These are phyloP conservation scores for Lanistes nyassanus DNA, from an alignment of 1,140 invertebrate species.

Conservation along the genomic window DNA sequence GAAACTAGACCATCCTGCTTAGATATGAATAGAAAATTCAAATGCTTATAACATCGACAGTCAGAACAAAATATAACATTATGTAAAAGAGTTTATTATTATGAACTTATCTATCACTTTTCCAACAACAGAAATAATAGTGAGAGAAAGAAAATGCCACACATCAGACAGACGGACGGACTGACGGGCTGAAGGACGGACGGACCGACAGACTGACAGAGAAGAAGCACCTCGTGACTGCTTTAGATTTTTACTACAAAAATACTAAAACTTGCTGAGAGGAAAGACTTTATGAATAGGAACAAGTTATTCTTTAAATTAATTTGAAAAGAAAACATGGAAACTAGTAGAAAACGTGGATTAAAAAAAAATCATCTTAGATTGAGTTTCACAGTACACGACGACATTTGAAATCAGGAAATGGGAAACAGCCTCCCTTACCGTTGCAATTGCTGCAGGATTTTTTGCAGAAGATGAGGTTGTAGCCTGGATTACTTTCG, in stretches of 20 bases:
- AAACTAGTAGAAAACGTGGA: not conserved
- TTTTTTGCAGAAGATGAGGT: conserved; percentile 34
- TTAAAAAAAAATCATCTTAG: not conserved
- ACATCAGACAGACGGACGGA: too few relatives aligned
- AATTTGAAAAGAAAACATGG: not conserved
- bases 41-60: not conserved
- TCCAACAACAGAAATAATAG: not conserved
- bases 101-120: not conserved
- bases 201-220: too few relatives aligned
- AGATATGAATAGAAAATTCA: not conserved
- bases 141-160: not conserved
- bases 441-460: conserved; percentile 44
- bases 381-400: not conserved
- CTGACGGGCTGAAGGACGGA: too few relatives aligned
- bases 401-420: too few relatives aligned
- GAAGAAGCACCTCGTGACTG: too few relatives aligned
- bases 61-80: not conserved
- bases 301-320: too few relatives aligned
- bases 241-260: too few relatives aligned
- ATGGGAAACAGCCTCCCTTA: conserved; percentile 13
- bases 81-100: not conserved
- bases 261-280: too few relatives aligned
- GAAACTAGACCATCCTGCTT: too few relatives aligned
- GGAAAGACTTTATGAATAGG: too few relatives aligned
- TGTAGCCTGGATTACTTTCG: conserved; percentile 38